A percentile compares a stretch with the other conserved stretches of the same genome.
Evolutionary conservation across 2,888 invertebrate species (phyloP).

Genomic region (Cerastis rubricosa): DNA sequence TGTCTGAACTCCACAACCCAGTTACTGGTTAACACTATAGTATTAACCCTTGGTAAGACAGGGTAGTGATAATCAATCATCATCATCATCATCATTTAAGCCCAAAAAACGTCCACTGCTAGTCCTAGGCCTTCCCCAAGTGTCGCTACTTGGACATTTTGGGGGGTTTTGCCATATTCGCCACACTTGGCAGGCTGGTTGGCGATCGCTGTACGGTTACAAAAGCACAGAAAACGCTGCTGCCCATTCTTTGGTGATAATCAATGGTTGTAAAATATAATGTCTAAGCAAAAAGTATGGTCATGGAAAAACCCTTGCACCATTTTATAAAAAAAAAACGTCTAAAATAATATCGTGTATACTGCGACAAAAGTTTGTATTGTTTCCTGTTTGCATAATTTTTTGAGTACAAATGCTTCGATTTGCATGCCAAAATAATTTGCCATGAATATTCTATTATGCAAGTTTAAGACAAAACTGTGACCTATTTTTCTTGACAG

Average conservation of each 20-base stretch:
- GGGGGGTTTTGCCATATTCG: too few species aligned
- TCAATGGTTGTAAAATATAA: too few species aligned
- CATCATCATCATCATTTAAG: too few species aligned
- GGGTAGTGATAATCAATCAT: background rate
- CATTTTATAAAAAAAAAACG: background rate
- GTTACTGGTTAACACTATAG: background rate
- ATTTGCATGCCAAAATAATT: constrained; percentile 58
- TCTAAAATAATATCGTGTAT: constrained; percentile 8
- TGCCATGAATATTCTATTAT: constrained; percentile 60
- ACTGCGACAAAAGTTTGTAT: constrained; percentile 33
- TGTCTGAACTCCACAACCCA: background rate
- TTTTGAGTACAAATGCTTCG: constrained; percentile 27
- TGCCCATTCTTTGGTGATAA: too few species aligned
- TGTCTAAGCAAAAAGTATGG: background rate
- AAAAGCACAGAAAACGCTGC: too few species aligned
- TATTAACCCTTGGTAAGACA: background rate
- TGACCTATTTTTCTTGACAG: constrained; percentile 54
- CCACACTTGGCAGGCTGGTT: too few species aligned
- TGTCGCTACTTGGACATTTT: too few species aligned
- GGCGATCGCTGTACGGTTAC: too few species aligned
- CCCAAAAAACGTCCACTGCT: too few species aligned
- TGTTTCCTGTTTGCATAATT: constrained; percentile 48
- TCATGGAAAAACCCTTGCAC: background rate
- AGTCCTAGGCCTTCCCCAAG: too few species aligned
- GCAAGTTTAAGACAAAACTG: constrained; percentile 33